These are phyloP conservation scores for Amiota mariae DNA, from an alignment of 2,888 invertebrate genomes.

Conservation along the genomic window DNA sequence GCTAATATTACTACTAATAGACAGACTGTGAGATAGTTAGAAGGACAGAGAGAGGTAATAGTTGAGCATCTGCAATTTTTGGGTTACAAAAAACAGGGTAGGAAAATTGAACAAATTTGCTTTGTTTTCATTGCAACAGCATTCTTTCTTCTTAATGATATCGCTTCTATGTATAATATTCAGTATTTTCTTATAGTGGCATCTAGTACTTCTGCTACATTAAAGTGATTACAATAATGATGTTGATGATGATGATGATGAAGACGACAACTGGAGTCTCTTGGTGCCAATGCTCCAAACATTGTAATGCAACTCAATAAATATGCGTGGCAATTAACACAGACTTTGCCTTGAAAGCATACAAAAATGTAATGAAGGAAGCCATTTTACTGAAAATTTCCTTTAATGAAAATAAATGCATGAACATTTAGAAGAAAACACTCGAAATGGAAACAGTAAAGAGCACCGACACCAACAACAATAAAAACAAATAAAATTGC, in stretches of 20 bases:
- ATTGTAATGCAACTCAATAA: slow-evolving; percentile 44
- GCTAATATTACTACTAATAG: neutral
- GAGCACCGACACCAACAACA: slow-evolving; percentile 39
- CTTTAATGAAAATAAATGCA: slow-evolving; percentile 58
- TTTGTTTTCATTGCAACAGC: too few species aligned
- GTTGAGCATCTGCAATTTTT: too few species aligned
- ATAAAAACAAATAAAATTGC: slow-evolving; percentile 36
- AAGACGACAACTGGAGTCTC: neutral
- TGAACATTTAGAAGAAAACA: slow-evolving; percentile 35
- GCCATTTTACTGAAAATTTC: too few species aligned
- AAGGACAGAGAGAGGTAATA: too few species aligned
- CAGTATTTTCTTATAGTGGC: neutral
- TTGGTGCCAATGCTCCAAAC: too few species aligned
- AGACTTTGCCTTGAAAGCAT: slow-evolving; percentile 31
- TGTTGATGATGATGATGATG: neutral
- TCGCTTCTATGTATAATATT: too few species aligned
- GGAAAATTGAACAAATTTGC: neutral
- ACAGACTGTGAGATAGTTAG: neutral
- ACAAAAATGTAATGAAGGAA: slow-evolving; percentile 18
- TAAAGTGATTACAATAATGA: neutral
- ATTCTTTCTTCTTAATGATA: too few species aligned
- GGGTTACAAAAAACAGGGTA: neutral
- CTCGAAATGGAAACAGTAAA: slow-evolving; percentile 13
- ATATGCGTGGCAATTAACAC: slow-evolving; percentile 57
- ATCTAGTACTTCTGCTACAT: slow-evolving; percentile 5